phyloP scores from a whole-genome alignment of 2,797 vertebrate genomes.

The Galagoides demidoff region DNA sequence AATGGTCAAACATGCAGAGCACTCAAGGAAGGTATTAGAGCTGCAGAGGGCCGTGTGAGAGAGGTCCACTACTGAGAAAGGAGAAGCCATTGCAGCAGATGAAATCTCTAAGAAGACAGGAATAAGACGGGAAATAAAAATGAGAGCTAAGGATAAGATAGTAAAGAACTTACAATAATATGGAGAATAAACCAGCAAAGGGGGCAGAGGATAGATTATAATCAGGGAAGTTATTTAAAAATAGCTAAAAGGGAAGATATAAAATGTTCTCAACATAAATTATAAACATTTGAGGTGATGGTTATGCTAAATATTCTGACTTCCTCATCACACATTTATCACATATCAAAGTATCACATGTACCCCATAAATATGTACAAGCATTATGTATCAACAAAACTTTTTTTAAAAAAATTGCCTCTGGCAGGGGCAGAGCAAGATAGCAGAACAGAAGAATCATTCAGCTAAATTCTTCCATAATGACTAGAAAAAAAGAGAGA shows the following conservation, averaged over 20 bases:
- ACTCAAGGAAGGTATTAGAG: no score
- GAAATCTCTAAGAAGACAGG: background rate
- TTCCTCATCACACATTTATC: background rate
- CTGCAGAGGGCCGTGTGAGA: background rate
- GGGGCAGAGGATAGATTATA: background rate
- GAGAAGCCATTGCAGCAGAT: background rate
- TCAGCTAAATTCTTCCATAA: no score
- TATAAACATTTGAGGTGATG: background rate
- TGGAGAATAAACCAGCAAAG: background rate
- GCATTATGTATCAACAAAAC: background rate
- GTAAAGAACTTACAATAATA: background rate
- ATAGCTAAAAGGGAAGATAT: background rate
- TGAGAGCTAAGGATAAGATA: no score
- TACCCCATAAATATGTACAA: background rate
- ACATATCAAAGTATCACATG: background rate
- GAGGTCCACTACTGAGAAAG: background rate
- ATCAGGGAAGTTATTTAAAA: background rate
- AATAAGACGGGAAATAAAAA: background rate
- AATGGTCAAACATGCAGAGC: background rate
- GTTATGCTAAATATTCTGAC: background rate
- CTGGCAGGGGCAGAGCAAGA: no score
- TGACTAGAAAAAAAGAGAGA: no score
- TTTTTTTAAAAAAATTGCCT: background rate
- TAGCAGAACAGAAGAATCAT: no score
- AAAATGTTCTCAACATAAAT: background rate